Base-by-base conservation (phyloP, 2,888 invertebrate species). In the Tricholauxania praeusta region DNA sequence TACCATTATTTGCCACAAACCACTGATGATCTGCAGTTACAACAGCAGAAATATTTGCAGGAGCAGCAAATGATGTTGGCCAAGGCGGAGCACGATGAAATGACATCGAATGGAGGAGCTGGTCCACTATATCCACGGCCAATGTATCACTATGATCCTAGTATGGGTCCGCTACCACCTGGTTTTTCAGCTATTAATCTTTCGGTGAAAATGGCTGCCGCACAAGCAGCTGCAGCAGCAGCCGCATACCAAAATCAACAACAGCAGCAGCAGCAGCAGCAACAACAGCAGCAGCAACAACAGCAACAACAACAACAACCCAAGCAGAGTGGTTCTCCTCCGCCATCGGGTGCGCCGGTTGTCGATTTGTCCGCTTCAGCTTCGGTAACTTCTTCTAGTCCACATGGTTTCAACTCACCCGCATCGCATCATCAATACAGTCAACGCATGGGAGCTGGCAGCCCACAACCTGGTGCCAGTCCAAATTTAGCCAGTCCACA, bases 401-500 rank as follows among this genome's bases (percentile, higher is more conserved):
- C 95, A 82, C 94, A 95, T 91, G 95, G 87, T 80, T 88, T 85
- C 80, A 87, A 86, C 78, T 87, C 86, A 60, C 85, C 85, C 73
- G 85, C 85, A 65, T 84, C 84, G 62, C 85, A 84, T 74, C 82
- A 84, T 76, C 87, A 86, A 77, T 86, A 90, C 87, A 85, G 82
- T 77, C 86, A 87, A 81, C 83, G 87, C 59, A 84, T 87, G 77
- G 85, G 85, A 78, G 93, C 93, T 81, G 86, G 85, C 22, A 94
- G 94, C 87, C 95, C 95, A 79, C 94, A 93, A 87, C 94, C 94
- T 74, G 94, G 94, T 80, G 93, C 94, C 78, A 95, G 94, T 88
- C 95, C 95, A 78, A 92, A 93, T 85, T 92, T 94, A 79, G 93
- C 94, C 84, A 95, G 95, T 89, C 95, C 95, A 78, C 94, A 95